These are phyloP conservation scores for Leucophenga maculata DNA, from an alignment of 2,888 invertebrate genomes.

Conservation along the genomic window DNA sequence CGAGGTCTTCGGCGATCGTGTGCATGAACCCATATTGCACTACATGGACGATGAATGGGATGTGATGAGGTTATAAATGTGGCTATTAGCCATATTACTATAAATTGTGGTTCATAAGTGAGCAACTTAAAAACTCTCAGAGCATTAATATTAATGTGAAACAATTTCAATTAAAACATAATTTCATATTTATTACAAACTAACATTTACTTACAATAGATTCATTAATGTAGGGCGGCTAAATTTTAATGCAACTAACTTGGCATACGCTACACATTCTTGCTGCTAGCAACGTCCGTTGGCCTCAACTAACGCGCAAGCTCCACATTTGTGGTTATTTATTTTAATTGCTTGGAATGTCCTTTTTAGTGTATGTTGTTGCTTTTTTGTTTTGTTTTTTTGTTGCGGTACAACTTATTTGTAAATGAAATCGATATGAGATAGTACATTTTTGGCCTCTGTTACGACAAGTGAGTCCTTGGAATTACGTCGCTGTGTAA, in stretches of 20 bases:
- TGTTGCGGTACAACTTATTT: too few relatives aligned
- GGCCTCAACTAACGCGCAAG: neutral
- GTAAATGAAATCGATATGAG: neutral
- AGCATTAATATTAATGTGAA: constrained; percentile 30
- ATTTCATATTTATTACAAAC: constrained; percentile 57
- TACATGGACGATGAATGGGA: constrained; percentile 71
- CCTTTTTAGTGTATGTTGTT: neutral
- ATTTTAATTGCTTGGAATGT: neutral
- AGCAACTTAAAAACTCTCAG: constrained; percentile 2
- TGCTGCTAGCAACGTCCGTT: neutral
- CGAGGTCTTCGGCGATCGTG: constrained; percentile 64
- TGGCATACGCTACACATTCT: too few relatives aligned
- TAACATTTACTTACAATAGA: neutral
- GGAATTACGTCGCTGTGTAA: too few relatives aligned
- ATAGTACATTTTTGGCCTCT: too few relatives aligned
- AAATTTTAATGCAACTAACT: too few relatives aligned
- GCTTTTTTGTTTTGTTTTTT: neutral
- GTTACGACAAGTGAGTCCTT: too few relatives aligned
- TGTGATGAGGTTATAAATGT: constrained; percentile 66
- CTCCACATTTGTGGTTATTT: constrained; percentile 5
- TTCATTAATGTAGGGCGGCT: neutral
- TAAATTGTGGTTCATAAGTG: constrained; percentile 1
- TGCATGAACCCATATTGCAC: constrained; percentile 68
- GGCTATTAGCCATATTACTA: constrained; percentile 1
- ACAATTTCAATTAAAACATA: constrained; percentile 47